Conservation (phyloP, 2,888 invertebrate species). For the Drosophila fulvimacula region DNA sequence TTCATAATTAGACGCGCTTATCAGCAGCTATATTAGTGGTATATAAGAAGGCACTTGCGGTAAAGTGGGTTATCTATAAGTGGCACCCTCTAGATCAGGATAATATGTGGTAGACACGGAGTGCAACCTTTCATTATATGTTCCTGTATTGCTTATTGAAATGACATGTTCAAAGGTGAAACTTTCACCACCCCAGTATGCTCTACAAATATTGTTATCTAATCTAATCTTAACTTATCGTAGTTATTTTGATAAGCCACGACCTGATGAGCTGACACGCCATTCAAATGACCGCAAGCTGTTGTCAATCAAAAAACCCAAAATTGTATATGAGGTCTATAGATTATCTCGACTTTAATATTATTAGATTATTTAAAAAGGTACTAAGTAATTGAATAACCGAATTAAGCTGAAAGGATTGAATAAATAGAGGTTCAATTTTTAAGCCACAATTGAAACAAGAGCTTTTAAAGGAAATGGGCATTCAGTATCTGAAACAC, state of each 20-base stretch:
- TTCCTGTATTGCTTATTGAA: constrained; percentile 25
- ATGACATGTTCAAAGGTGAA: background rate
- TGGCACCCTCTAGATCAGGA: constrained; percentile 29
- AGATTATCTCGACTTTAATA: background rate
- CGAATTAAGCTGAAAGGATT: background rate
- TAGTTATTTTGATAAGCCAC: constrained; percentile 30
- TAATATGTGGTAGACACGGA: constrained; percentile 21
- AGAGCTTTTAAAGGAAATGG: background rate
- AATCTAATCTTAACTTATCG: constrained; percentile 8
- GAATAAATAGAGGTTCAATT: background rate
- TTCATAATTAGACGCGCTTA: background rate
- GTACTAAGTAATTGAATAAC: background rate
- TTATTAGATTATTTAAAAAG: background rate
- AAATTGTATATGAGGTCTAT: background rate
- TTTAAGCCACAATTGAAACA: background rate
- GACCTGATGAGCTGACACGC: background rate
- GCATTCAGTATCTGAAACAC: constrained; percentile 1
- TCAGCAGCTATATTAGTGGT: background rate
- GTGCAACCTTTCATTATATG: constrained; percentile 16
- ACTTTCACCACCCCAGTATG: constrained; percentile 31
- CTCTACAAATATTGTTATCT: constrained; percentile 13
- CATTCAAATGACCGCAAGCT: constrained; percentile 12
- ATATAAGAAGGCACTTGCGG: constrained; percentile 4
- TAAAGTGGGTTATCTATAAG: constrained; percentile 20
- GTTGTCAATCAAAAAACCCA: constrained; percentile 11